A percentile compares a stretch with the other conserved stretches of the same genome.
Evolutionary conservation across 2,113 vertebrate species (phyloP).

Genomic region (Porphyrio hochstetteri): DNA sequence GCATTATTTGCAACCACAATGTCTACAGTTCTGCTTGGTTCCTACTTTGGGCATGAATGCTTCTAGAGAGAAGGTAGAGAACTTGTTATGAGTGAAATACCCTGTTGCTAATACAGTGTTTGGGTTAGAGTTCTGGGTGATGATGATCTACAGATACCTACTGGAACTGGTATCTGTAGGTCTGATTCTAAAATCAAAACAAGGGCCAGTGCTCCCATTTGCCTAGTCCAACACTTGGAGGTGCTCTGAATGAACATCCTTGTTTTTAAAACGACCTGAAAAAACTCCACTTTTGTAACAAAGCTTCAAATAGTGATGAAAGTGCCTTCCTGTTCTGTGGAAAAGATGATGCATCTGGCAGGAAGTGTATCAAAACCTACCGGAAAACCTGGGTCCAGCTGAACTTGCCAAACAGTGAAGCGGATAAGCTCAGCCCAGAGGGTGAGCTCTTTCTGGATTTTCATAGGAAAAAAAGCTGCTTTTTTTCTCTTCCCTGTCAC

Average conservation of each 20-base stretch:
- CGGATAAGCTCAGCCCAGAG: fast-evolving
- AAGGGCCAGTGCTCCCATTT: background rate
- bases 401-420: background rate
- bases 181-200: background rate
- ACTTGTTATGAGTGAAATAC: background rate
- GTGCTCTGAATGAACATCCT: background rate
- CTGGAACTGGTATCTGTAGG: background rate
- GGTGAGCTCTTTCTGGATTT: background rate
- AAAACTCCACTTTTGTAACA: background rate
- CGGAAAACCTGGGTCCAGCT: background rate
- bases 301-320: background rate
- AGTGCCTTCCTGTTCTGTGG: background rate
- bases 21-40: fast-evolving
- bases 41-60: fast-evolving
- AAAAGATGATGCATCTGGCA: background rate
- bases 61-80: background rate
- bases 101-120: background rate
- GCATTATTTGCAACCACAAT: fast-evolving
- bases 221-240: fast-evolving
- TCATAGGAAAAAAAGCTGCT: too few relatives aligned
- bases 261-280: fast-evolving
- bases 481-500: background rate
- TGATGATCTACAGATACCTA: fast-evolving
- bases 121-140: background rate
- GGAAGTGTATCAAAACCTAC: background rate